These are phyloP conservation scores for Choloepus didactylus DNA, from an alignment of 2,797 vertebrate genomes.

Conservation along the genomic window DNA sequence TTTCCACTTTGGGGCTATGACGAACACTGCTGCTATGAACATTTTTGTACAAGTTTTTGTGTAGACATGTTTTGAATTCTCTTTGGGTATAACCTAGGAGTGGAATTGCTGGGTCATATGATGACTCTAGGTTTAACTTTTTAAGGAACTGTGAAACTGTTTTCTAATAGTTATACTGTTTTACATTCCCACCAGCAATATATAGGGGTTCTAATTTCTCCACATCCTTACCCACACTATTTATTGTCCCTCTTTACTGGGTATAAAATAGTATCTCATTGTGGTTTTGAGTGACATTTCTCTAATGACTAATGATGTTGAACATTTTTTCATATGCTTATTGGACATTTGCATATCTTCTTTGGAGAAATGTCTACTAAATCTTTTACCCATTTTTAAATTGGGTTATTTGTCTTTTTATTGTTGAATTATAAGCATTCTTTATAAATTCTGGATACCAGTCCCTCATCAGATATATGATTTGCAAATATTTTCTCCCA, in stretches of 20 bases:
- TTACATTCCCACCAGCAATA: neutral
- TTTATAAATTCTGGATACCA: too few species aligned
- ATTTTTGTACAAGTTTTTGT: too few species aligned
- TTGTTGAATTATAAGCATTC: neutral
- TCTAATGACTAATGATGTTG: neutral
- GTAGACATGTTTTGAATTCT: too few species aligned
- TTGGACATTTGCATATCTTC: too few species aligned
- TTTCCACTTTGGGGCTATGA: neutral
- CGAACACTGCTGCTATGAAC: neutral
- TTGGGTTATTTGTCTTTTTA: neutral
- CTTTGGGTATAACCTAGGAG: neutral
- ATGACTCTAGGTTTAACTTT: neutral
- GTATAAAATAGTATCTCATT: neutral
- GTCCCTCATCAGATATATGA: neutral
- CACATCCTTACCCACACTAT: neutral
- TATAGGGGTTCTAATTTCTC: neutral
- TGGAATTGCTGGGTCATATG: neutral
- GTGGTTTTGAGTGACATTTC: neutral
- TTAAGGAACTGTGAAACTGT: neutral
- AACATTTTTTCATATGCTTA: neutral
- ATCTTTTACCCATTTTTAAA: too few species aligned
- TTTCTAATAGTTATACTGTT: neutral
- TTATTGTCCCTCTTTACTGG: neutral
- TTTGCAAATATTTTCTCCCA: neutral
- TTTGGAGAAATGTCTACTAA: too few species aligned